Percentiles rank a stretch among this genome's conserved stretches.
These are phyloP conservation scores for Neelides sp. DNA, from an alignment of 1,140 invertebrate genomes.

Conservation along the genomic window DNA sequence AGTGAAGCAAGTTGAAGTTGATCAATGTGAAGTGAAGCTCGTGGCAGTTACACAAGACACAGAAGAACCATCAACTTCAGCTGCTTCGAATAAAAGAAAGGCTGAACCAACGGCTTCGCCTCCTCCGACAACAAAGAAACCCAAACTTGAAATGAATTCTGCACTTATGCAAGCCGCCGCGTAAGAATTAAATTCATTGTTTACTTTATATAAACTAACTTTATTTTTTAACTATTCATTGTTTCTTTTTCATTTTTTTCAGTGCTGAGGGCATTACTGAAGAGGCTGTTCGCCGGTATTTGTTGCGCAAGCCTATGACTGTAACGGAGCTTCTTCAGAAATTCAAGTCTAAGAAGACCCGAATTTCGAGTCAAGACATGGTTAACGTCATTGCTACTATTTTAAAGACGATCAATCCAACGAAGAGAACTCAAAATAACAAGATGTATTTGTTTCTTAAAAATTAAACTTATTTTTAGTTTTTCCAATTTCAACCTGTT, in stretches of 20 bases:
- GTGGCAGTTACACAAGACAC: slow-evolving; percentile 37
- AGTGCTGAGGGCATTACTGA: slow-evolving; percentile 84
- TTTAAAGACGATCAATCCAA: slow-evolving; percentile 85
- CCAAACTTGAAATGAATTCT: slow-evolving; percentile 43
- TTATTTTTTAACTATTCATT: slow-evolving; percentile 5
- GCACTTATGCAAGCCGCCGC: slow-evolving; percentile 30
- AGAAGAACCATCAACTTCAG: slow-evolving; percentile 35
- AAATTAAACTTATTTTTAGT: too few relatives aligned
- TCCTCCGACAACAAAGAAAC: slow-evolving; percentile 49
- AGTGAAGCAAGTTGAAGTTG: slow-evolving; percentile 58
- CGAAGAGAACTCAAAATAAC: slow-evolving; percentile 79
- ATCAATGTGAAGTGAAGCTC: slow-evolving; percentile 43
- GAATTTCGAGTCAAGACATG: slow-evolving; percentile 72
- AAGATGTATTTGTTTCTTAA: slow-evolving; percentile 93
- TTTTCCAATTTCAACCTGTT: too few relatives aligned
- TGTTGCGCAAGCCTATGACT: slow-evolving; percentile 90
- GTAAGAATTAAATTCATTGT: slow-evolving; percentile 17
- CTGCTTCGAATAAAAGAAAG: background rate
- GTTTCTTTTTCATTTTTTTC: slow-evolving; percentile 29
- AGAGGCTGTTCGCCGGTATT: slow-evolving; percentile 80
- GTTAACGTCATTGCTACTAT: slow-evolving; percentile 88
- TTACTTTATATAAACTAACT: background rate
- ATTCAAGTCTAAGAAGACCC: slow-evolving; percentile 89
- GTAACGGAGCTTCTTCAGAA: slow-evolving; percentile 86
- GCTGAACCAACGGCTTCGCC: slow-evolving; percentile 9